Evolutionary conservation across 1,140 invertebrate genomes (phyloP).

Genomic region (Pseudomyrmex dendroicus): DNA sequence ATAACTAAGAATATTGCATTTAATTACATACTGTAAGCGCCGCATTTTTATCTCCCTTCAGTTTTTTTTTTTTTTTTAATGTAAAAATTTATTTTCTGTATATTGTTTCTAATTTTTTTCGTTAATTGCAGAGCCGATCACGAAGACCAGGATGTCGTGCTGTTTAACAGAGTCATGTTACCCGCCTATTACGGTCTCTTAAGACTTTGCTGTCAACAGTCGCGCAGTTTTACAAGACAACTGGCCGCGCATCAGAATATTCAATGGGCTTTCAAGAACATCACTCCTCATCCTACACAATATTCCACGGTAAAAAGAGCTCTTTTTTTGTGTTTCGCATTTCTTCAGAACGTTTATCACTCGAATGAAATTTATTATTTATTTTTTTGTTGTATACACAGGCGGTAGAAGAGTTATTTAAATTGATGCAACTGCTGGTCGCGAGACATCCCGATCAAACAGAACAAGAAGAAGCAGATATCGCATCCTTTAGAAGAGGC

Average conservation of each 20-base stretch:
- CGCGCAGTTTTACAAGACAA: conserved; percentile 92
- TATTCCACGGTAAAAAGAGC: conserved; percentile 90
- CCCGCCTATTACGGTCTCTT: conserved; percentile 97
- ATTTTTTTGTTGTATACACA: conserved; percentile 70
- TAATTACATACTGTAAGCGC: conserved; percentile 97
- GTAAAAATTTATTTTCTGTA: too few relatives aligned
- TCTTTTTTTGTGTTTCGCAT: not conserved
- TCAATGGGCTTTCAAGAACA: conserved; percentile 98
- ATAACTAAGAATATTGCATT: conserved; percentile 97
- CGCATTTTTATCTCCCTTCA: not conserved
- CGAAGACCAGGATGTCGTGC: conserved; percentile 97
- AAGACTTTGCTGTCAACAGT: conserved; percentile 95
- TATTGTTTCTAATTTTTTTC: conserved; percentile 1
- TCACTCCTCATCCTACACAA: conserved; percentile 96
- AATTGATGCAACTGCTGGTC: conserved; percentile 94
- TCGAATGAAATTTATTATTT: not conserved
- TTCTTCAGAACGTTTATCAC: not conserved
- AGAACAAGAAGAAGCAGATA: conserved; percentile 92
- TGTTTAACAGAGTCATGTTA: conserved; percentile 96
- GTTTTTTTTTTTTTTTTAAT: conserved; percentile 56
- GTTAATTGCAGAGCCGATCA: conserved; percentile 92
- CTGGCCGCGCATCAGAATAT: conserved; percentile 97
- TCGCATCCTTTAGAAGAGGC: conserved; percentile 92
- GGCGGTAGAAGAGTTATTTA: conserved; percentile 96
- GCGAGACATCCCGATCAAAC: conserved; percentile 90